A percentile compares a stretch with the other conserved stretches of the same genome.
These are phyloP conservation scores for Macropis europaea DNA, from an alignment of 2,888 invertebrate species.

Conservation along the genomic window DNA sequence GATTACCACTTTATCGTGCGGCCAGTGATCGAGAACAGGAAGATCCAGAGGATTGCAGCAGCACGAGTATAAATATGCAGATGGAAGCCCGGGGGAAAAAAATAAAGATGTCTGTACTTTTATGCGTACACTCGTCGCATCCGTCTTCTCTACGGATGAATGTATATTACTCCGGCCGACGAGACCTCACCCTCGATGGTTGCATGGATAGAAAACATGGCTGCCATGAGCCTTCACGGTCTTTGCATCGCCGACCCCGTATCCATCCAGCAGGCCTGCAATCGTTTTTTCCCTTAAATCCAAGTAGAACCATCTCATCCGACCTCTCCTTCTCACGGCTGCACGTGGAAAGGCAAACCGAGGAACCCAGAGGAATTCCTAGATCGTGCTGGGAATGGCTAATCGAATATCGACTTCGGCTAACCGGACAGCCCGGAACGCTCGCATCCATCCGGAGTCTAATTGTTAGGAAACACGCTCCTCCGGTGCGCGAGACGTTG, in stretches of 20 bases:
- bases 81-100: background rate
- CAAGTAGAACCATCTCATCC: background rate
- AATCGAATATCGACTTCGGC: constrained; percentile 8
- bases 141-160: constrained; percentile 39
- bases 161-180: constrained; percentile 31
- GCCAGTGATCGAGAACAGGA: background rate
- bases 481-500: background rate
- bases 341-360: background rate
- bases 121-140: constrained; percentile 28
- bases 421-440: background rate
- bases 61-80: constrained; percentile 4
- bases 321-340: background rate
- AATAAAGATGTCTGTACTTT: constrained; percentile 38
- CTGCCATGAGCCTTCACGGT: constrained; percentile 10
- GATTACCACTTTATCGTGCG: constrained; percentile 21
- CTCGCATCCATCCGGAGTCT: background rate
- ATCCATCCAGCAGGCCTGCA: constrained; percentile 35
- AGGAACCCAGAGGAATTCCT: too few relatives aligned
- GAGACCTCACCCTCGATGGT: constrained; percentile 22
- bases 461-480: constrained; percentile 1
- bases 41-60: background rate
- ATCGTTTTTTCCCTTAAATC: constrained; percentile 48
- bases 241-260: constrained; percentile 25
- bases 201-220: constrained; percentile 26
- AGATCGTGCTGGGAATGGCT: background rate